These are phyloP conservation scores for Calcarius lapponicus DNA, from an alignment of 2,797 vertebrate species.

Conservation along the genomic window DNA sequence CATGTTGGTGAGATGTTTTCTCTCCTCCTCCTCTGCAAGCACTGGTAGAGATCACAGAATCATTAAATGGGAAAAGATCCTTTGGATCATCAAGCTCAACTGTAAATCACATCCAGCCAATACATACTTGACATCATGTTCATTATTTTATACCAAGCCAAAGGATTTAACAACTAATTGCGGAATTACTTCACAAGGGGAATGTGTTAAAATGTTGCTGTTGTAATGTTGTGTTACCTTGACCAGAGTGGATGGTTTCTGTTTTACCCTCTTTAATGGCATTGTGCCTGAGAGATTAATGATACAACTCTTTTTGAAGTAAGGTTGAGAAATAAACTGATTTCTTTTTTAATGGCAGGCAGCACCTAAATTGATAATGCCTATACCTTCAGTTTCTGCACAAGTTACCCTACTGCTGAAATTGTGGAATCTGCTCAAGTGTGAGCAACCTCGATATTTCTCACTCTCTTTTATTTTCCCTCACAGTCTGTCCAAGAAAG, in stretches of 20 bases:
- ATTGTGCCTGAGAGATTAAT: constrained; percentile 8
- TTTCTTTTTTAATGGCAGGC: neutral
- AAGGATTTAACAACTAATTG: neutral
- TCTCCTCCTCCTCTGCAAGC: neutral
- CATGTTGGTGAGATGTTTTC: neutral
- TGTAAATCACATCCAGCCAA: neutral
- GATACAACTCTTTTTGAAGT: neutral
- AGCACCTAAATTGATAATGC: neutral
- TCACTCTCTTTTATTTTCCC: neutral
- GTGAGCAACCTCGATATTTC: neutral
- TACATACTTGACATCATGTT: neutral
- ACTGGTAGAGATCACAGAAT: neutral
- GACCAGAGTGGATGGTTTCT: neutral
- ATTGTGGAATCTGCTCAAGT: neutral
- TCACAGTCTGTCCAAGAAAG: neutral
- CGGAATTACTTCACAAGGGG: neutral
- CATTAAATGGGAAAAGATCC: neutral
- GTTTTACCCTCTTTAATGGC: neutral
- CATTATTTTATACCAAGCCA: neutral
- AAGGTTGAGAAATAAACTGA: neutral
- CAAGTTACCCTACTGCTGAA: neutral
- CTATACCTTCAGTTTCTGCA: neutral
- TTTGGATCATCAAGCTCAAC: neutral
- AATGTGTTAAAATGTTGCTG: constrained; percentile 6
- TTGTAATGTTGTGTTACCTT: neutral